Percentiles rank a stretch among this genome's conserved stretches.
Conservation (phyloP, 2,797 vertebrate genomes). For the Coreius guichenoti region DNA sequence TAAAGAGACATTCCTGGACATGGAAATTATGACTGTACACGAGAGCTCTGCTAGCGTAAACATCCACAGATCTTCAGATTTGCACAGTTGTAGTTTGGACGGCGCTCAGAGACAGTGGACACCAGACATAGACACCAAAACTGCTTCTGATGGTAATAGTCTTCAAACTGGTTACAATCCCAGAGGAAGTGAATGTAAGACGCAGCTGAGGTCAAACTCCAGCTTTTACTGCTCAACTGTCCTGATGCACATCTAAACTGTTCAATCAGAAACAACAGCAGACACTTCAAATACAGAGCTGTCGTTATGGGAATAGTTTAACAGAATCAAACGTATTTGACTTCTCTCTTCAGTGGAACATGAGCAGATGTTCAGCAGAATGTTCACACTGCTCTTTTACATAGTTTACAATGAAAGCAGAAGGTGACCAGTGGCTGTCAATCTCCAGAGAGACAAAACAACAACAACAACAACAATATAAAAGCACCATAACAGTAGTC, state of each 20-base stretch:
- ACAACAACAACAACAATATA: no score
- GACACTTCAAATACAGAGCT: background rate
- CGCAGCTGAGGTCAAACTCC: slow-evolving; percentile 75
- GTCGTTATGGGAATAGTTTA: background rate
- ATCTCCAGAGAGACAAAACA: background rate
- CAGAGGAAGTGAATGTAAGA: slow-evolving; percentile 72
- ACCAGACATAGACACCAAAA: slow-evolving; percentile 62
- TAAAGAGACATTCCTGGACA: slow-evolving; percentile 49
- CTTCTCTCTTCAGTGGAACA: background rate
- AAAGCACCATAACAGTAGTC: no score
- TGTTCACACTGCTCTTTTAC: background rate
- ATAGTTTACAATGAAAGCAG: background rate
- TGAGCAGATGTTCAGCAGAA: background rate
- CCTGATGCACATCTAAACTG: background rate
- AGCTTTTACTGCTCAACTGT: slow-evolving; percentile 60
- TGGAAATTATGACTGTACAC: slow-evolving; percentile 4
- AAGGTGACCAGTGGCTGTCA: no score
- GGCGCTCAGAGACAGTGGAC: slow-evolving; percentile 11
- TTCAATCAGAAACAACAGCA: background rate
- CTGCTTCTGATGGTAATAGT: slow-evolving; percentile 72
- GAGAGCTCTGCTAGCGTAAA: slow-evolving; percentile 9
- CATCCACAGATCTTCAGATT: slow-evolving; percentile 29
- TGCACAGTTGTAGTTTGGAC: slow-evolving; percentile 6
- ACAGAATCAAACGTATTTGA: background rate
- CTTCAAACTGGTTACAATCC: slow-evolving; percentile 66